A percentile compares a stretch with the other conserved stretches of the same genome.
Conservation (phyloP, 2,113 vertebrate species). For the Pluvianellus socialis region DNA sequence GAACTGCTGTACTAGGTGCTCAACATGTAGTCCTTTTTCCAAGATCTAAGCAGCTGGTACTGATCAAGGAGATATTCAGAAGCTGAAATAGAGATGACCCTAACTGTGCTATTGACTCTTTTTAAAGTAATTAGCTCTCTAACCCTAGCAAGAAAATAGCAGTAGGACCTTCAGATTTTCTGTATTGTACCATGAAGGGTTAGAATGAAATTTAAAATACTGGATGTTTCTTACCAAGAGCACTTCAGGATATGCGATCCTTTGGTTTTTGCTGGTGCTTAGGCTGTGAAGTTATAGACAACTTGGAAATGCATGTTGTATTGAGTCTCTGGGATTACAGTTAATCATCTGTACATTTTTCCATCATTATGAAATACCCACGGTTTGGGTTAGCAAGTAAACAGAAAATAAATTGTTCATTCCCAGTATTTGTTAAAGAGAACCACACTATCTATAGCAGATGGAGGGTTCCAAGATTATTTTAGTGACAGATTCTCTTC, state of each 20-base stretch:
- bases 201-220: background rate
- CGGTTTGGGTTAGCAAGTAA: background rate
- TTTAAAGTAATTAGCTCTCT: background rate
- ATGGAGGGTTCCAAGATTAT: background rate
- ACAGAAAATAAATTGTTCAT: slow-evolving; percentile 17
- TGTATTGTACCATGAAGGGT: background rate
- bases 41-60: background rate
- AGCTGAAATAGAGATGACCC: background rate
- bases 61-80: background rate
- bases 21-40: background rate
- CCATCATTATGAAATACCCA: background rate
- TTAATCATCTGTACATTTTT: background rate
- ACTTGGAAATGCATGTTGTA: background rate
- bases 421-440: background rate
- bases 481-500: slow-evolving; percentile 1
- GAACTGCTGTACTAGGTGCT: background rate
- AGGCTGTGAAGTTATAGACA: background rate
- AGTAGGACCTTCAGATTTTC: background rate
- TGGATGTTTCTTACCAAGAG: background rate
- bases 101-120: background rate
- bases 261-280: background rate
- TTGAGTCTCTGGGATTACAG: background rate
- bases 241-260: background rate
- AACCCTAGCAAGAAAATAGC: background rate
- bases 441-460: background rate